Evolutionary conservation across 2,888 invertebrate genomes (phyloP), one percentile per base, ranked within the genome.

Genomic region (Coecobrya sp.): DNA sequence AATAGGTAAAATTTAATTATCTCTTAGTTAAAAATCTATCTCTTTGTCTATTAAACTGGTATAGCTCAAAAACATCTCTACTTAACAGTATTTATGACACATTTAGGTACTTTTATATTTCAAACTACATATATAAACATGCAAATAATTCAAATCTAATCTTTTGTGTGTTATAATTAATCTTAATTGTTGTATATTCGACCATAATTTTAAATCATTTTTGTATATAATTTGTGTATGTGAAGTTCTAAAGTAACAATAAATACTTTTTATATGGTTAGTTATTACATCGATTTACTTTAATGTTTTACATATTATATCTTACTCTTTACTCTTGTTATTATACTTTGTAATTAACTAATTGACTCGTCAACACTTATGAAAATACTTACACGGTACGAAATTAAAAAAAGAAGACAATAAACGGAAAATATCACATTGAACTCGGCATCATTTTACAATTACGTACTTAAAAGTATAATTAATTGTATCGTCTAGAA

Each of bases 391-490:
- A 93, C 42, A 85, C 90, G 93, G 93, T 93, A 93, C 82, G 79
- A 85, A 62, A 89, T 27, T 62, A 4, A 73, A 62, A 86, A 84
- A 82, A 79, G 65, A 90, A 76, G 73, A 81, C 49, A 62, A 65
- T 86, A 90, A 93, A 92, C 87, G 70, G 79, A 93, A 92, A 93
- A 93, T 93, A 93, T 93, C 93, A 93, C 93, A 93, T 93, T 93
- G 89, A 93, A 93, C 92, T 92, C 93, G 90, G 90, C 92, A 87
- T 92, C 92, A 86, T 92, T 42, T 81, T 59, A 59, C 27, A 55
- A 8, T 22, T 81, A 87, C 52, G 16, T 16, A 10, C 76, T 49
- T n/a, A 25, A 81, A 81, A 11, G 30, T 25, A 27, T 45, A 16
- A n/a, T 81, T 81, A 27, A 81, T 81, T 59, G 81, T 81, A 55